phyloP scores from a whole-genome alignment of 2,888 invertebrate genomes.

The Andrena camellia region DNA sequence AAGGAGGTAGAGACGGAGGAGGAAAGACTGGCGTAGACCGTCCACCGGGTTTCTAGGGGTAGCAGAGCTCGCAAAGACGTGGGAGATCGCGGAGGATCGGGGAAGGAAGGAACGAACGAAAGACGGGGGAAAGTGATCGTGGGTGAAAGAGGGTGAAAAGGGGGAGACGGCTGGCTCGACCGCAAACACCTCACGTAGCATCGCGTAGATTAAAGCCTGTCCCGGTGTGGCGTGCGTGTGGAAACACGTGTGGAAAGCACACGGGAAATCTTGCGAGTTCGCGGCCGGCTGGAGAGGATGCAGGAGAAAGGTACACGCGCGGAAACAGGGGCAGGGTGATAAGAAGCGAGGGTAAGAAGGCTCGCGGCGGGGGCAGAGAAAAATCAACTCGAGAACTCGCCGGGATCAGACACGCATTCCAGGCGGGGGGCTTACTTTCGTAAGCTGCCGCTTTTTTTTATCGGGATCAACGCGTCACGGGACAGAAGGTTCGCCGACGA shows the following conservation, averaged over 20 bases:
- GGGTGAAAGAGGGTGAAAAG: slow-evolving; percentile 23
- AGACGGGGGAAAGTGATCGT: slow-evolving; percentile 13
- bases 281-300: slow-evolving; percentile 14
- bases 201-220: slow-evolving; percentile 79
- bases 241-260: slow-evolving; percentile 70
- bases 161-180: slow-evolving; percentile 57
- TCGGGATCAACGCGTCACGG: slow-evolving; percentile 51
- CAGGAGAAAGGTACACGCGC: slow-evolving; percentile 26
- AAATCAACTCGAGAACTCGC: slow-evolving; percentile 68
- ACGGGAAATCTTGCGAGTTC: slow-evolving; percentile 79
- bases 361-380: slow-evolving; percentile 20
- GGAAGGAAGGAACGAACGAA: slow-evolving; percentile 16
- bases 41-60: slow-evolving; percentile 7
- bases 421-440: slow-evolving; percentile 34
- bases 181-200: slow-evolving; percentile 81
- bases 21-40: slow-evolving; percentile 14
- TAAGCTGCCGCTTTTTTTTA: slow-evolving; percentile 68
- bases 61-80: slow-evolving; percentile 7
- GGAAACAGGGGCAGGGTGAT: slow-evolving; percentile 18
- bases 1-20: background rate
- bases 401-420: slow-evolving; percentile 73
- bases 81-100: slow-evolving; percentile 13
- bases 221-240: slow-evolving; percentile 44
- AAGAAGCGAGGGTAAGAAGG: background rate
- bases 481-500: slow-evolving; percentile 10